Evolutionary conservation across 1,140 invertebrate genomes (phyloP), one percentile per base, ranked within the genome.

Genomic region (Anoplophora glabripennis): DNA sequence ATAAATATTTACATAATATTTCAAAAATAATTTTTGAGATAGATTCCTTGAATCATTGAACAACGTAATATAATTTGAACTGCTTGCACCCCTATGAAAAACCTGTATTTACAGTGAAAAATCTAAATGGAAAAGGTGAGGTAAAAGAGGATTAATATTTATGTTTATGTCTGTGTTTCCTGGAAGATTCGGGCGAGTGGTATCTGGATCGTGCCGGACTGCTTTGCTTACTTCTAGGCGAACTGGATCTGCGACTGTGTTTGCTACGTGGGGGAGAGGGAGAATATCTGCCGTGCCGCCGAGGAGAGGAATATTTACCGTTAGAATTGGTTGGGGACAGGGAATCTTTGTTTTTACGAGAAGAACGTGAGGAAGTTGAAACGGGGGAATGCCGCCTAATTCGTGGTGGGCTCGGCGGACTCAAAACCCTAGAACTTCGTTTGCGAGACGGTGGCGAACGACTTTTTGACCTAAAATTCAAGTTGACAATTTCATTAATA

Each of bases 131-230:
- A 38, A 4, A 47, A 35, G 11, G 33, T 4, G 10, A 40, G 9
- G 21, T 28, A 28, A 28, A 5, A 28, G 21, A 28, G 5, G 3
- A 37, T 56, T 69, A 75, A 59, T 72, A 72, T 56, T 74, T 75
- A 57, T 75, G 72, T 64, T 75, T 75, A 46, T 75, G 73, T 44
- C 70, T 64, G 55, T 74, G 73, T 49, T 75, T 75, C 52, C 70
- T 67, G 11, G 66, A 62, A 0, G 65, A 56, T 34, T 73, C 71
- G 14, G 71, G 70, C n/a, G 71, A 71, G 53, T 67, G 67, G 48
- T 70, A 68, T 36, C 66, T 57, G n/a, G 69, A 66, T 17, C 66
- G 56, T 7, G 67, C 66, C 5, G 68, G 59, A 53, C 65, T 67
- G 18, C 51, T 51, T 33, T 57, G 55, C 21, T 61, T 59, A 51